phyloP scores from a whole-genome alignment of 2,888 invertebrate species.

The Seira ritae region DNA sequence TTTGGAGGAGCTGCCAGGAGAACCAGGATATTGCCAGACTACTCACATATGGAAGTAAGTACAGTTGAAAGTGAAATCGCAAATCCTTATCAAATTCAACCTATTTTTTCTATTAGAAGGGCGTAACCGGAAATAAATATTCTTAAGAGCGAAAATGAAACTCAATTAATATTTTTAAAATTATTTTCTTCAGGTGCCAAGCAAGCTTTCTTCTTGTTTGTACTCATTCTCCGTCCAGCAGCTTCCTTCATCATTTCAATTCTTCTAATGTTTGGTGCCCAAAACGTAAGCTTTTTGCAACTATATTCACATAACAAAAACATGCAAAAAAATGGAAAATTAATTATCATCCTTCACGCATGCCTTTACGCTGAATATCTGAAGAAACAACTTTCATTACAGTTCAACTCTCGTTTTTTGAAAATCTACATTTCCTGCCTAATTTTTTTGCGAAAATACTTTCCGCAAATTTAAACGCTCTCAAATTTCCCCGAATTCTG shows the following conservation, averaged over 20 bases:
- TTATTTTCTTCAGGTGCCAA: slow-evolving; percentile 48
- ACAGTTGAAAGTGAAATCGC: background rate
- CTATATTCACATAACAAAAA: no score
- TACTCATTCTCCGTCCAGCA: slow-evolving; percentile 59
- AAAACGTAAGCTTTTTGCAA: slow-evolving; percentile 61
- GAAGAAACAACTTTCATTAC: no score
- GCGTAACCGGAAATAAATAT: no score
- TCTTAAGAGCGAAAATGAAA: no score
- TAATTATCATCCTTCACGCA: no score
- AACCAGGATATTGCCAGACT: slow-evolving; percentile 69
- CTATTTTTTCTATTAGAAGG: background rate
- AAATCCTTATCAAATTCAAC: no score
- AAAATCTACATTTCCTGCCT: no score
- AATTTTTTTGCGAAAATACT: slow-evolving; percentile 55
- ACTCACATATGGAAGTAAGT: slow-evolving; percentile 71
- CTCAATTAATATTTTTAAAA: no score
- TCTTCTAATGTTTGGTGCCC: slow-evolving; percentile 64
- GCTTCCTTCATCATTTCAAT: slow-evolving; percentile 62
- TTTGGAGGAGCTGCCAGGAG: slow-evolving; percentile 68
- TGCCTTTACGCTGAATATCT: no score
- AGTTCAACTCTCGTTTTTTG: no score
- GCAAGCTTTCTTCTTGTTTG: slow-evolving; percentile 62
- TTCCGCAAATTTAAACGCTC: slow-evolving; percentile 31
- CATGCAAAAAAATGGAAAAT: no score
- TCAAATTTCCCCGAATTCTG: background rate